Evolutionary conservation across 2,113 vertebrate genomes (phyloP), one percentile per base, ranked within the genome.

Genomic region (Dermatemys mawii): DNA sequence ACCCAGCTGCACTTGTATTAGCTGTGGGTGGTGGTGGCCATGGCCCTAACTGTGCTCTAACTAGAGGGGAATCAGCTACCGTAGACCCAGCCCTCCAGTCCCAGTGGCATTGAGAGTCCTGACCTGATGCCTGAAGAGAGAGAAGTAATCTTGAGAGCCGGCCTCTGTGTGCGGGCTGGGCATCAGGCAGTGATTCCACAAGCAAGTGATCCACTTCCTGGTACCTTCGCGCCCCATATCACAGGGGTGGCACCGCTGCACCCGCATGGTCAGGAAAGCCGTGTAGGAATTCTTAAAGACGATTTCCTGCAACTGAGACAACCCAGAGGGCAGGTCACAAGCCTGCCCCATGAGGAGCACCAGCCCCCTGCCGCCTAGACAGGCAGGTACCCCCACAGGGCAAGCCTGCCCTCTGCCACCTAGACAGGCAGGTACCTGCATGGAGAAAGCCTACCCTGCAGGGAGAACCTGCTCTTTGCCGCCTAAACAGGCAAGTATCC

Each of bases 241-340:
- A 1, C 76, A 2, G 2, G 95, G 91, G 46, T 90, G 86, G 44
- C 95, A 96, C 70, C 98, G 98, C 97, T 98, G 97, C 95, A 99
- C 88, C 22, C 99, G 98, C 92, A 99, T 97, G 2, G 97, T 99
- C 97, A 99, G 70, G 75, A 98, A 99, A 6, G 99, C 99, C 0
- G 99, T 99, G 98, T 99, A 99, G 98, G 98, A 99, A 96, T 99
- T 99, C 98, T 98, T 99, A 97, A 99, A 99, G 55, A 97, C 97
- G 94, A 99, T 98, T 73, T 99, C 98, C 93, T 99, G 97, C 48
- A 99, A 96, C 99, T 99, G 96, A 80, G 96, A 81, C 35, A 88
- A 46, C 22, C 87, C 93, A 9, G 78, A 10, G 3, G 8, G 50
- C 22, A 87, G 57, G 24, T 80, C 60, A 81, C 51, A 4, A 87